A percentile compares a stretch with the other conserved stretches of the same genome.
Evolutionary conservation across 2,797 vertebrate species (phyloP).

Genomic region (Sitta carolinensis): DNA sequence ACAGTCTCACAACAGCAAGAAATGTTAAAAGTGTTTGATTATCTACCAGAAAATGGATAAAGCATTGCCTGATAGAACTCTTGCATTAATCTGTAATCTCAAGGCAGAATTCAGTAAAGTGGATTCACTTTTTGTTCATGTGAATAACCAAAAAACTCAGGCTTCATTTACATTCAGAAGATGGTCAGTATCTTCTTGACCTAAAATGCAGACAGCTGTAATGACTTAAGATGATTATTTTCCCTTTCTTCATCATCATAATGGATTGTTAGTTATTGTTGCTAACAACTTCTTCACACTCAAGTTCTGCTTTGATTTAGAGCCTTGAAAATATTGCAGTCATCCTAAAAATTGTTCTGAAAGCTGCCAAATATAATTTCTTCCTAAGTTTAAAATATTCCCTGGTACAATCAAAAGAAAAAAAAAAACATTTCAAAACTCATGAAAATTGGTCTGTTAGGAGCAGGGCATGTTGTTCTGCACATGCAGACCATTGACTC

Average conservation of each 20-base stretch:
- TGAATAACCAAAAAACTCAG: background rate
- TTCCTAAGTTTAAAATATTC: background rate
- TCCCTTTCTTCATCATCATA: background rate
- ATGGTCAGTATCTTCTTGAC: background rate
- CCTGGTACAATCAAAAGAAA: background rate
- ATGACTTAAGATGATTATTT: rapidly evolving
- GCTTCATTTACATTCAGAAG: background rate
- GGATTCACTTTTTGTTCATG: background rate
- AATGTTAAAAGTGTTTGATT: background rate
- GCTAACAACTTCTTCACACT: background rate
- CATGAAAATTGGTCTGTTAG: background rate
- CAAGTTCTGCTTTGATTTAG: background rate
- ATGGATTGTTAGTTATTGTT: background rate
- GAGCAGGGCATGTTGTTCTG: background rate
- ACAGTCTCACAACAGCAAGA: background rate
- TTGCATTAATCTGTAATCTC: background rate
- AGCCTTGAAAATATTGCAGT: background rate
- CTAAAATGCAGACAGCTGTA: background rate
- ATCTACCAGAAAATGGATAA: background rate
- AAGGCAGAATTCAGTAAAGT: background rate
- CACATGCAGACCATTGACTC: background rate
- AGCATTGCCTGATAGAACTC: background rate
- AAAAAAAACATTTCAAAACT: background rate
- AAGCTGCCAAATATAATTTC: background rate
- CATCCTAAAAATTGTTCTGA: background rate